phyloP scores from a whole-genome alignment of 2,113 vertebrate species.

The Parus major region DNA sequence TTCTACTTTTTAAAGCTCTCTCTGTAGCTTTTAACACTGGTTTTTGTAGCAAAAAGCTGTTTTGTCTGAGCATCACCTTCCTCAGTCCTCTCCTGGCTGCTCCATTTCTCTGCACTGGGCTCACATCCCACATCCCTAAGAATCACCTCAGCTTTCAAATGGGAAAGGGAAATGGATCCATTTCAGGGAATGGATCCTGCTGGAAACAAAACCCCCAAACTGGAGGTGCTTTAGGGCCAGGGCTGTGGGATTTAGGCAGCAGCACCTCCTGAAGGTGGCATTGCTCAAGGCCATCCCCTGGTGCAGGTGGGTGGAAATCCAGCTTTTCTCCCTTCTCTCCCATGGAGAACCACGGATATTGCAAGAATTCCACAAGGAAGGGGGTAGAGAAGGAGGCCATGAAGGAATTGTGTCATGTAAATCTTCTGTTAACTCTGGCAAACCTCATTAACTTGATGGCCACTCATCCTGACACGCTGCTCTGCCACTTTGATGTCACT shows the following conservation, averaged over 20 bases:
- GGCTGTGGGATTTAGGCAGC: not conserved
- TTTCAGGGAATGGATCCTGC: not conserved
- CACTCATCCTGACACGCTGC: not conserved
- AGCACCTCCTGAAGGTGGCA: accelerated
- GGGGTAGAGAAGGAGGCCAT: not conserved
- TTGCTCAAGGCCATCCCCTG: not conserved
- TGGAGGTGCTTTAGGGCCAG: not conserved
- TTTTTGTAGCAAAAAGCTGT: not conserved
- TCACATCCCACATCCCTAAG: not conserved
- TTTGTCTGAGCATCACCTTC: not conserved
- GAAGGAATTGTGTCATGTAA: not conserved
- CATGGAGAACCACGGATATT: accelerated
- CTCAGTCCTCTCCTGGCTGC: not conserved
- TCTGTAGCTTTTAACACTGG: not conserved
- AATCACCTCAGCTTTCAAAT: not conserved
- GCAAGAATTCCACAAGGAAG: not conserved
- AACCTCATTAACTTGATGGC: constrained; percentile 1
- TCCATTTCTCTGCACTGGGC: not conserved
- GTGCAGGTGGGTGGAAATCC: accelerated
- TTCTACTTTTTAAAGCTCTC: not conserved
- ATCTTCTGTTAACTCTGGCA: not conserved
- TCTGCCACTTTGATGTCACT: constrained; percentile 17
- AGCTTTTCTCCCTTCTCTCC: not conserved
- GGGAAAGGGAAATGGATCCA: not conserved
- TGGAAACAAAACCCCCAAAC: not conserved